Conservation (phyloP, 2,797 vertebrate species). For the Enteromius unitaeniatus region DNA sequence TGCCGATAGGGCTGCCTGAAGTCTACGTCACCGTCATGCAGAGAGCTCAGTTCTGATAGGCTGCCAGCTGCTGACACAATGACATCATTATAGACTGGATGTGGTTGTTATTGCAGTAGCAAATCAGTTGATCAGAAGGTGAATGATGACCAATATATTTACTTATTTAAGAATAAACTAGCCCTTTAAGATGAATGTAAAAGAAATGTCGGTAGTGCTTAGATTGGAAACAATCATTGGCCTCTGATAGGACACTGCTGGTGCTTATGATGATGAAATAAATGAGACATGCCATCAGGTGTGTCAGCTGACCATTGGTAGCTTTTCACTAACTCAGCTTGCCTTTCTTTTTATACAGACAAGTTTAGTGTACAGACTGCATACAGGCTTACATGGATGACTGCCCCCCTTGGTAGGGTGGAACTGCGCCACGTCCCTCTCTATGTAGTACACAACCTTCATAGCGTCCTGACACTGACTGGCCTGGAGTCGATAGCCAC, state of each 20-base stretch:
- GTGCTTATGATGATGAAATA: neutral
- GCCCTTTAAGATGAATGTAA: neutral
- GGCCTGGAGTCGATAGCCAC: constrained; percentile 89
- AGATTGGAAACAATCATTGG: neutral
- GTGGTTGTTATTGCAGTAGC: neutral
- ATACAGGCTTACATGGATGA: constrained; percentile 87
- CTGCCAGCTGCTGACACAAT: constrained; percentile 79
- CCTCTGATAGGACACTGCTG: neutral
- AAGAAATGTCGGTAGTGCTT: neutral
- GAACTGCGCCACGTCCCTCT: constrained; percentile 91
- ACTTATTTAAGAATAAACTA: neutral
- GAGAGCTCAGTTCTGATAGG: constrained; percentile 94
- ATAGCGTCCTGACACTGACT: constrained; percentile 89
- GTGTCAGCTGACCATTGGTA: neutral
- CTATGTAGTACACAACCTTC: constrained; percentile 92
- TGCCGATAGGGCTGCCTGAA: constrained; percentile 89
- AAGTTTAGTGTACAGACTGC: constrained; percentile 49
- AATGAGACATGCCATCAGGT: neutral
- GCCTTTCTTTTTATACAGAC: constrained; percentile 32
- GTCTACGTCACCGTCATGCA: constrained; percentile 85
- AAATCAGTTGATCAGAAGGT: neutral
- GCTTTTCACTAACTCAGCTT: neutral
- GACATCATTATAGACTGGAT: constrained; percentile 38
- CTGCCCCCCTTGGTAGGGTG: constrained; percentile 84
- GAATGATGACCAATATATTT: neutral